Conservation (phyloP, 35 echinoderm and acorn worm species). For the Antedon bifida region DNA sequence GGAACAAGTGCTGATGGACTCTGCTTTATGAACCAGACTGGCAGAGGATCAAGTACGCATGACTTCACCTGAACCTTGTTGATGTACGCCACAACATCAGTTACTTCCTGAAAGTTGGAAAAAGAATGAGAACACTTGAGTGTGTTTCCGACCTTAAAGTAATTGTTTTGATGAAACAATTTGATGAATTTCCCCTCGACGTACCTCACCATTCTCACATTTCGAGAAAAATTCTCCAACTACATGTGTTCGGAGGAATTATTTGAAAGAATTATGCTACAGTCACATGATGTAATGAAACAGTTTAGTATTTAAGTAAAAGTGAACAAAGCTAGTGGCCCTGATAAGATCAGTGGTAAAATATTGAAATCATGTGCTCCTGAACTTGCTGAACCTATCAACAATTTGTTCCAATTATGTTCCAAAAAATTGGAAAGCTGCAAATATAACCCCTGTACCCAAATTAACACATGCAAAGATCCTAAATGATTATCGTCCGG, state of each 20-base stretch:
- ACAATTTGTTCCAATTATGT: neutral
- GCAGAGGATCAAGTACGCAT: too few species aligned
- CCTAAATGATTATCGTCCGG: constrained; percentile 19
- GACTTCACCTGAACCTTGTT: too few species aligned
- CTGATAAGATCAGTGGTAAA: constrained; percentile 12
- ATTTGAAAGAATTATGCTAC: neutral
- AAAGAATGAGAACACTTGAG: too few species aligned
- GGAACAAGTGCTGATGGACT: too few species aligned
- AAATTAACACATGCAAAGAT: constrained; percentile 1
- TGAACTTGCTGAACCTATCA: neutral
- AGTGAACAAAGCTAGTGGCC: constrained; percentile 10
- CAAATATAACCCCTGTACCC: constrained; percentile 5
- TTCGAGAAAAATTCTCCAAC: neutral
- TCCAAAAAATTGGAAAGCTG: constrained; percentile 17
- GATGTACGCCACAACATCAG: too few species aligned
- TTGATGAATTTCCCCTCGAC: too few species aligned
- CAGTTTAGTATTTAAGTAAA: constrained; percentile 10
- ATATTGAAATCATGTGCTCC: constrained; percentile 2
- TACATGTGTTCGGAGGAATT: too few species aligned
- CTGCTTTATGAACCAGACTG: too few species aligned
- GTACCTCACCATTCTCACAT: too few species aligned
- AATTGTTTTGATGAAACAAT: too few species aligned
- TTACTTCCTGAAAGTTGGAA: too few species aligned
- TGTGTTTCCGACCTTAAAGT: too few species aligned
- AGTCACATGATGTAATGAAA: neutral